Evolutionary conservation across 2,113 vertebrate genomes (phyloP).

Genomic region (Mobula hypostoma): DNA sequence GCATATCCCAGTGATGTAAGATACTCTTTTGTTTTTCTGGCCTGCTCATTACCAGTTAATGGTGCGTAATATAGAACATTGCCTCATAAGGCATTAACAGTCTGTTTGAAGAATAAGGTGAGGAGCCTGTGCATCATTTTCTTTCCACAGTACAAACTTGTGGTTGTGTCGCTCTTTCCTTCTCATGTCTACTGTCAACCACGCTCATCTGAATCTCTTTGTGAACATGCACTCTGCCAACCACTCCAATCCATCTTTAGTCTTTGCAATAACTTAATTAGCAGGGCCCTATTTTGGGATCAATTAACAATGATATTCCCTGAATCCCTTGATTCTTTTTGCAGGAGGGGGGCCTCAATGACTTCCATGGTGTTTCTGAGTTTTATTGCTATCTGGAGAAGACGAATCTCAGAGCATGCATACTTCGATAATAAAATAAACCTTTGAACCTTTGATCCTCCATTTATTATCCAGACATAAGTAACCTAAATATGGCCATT

Average conservation of each 20-base stretch:
- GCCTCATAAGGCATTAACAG: background rate
- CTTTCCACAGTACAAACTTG: background rate
- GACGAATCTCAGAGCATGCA: too few species aligned
- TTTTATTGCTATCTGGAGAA: too few species aligned
- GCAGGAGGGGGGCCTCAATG: too few species aligned
- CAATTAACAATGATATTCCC: too few species aligned
- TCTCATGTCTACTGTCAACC: background rate
- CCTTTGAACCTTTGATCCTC: too few species aligned
- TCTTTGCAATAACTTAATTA: background rate
- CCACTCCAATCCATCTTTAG: background rate
- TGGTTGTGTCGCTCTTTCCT: background rate
- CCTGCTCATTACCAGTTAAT: background rate
- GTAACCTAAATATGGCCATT: too few species aligned
- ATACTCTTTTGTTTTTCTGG: background rate
- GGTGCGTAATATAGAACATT: background rate
- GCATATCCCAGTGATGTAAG: background rate
- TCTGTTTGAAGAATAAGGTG: background rate
- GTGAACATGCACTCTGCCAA: background rate
- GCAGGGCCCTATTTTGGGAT: too few species aligned
- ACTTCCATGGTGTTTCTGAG: too few species aligned
- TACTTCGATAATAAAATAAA: too few species aligned
- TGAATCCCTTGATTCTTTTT: too few species aligned
- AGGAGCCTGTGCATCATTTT: background rate
- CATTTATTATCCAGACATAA: too few species aligned
- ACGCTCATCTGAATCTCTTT: background rate